Evolutionary conservation across 2,113 vertebrate species (phyloP), one percentile per base, ranked within the genome.

Genomic region (Globicephala melas): DNA sequence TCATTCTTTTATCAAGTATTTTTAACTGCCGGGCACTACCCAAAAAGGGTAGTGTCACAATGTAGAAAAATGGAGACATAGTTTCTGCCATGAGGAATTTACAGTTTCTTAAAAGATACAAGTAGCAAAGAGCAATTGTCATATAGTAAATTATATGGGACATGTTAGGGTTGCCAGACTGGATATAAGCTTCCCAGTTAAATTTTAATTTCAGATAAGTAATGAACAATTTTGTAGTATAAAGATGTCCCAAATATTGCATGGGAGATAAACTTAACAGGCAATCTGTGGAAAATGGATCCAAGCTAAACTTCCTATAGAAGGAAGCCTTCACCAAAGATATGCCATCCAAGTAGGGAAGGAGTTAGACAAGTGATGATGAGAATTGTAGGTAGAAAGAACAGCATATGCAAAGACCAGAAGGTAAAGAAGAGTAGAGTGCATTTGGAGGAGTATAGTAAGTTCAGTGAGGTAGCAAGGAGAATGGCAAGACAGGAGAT

Each of bases 131-230:
- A 41, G 3, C 6, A 65, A 41, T 55, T 86, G 13, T 36, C 11
- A 55, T 68, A 3, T 81, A 15, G 33, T 82, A 94, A 74, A 67
- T 55, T 11, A 73, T 25, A 65, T 68, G 31, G 44, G 1, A 41
- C 33, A 50, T 70, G 2, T 58, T 73, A 33, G 18, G 5, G 13
- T 77, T 47, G 36, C 8, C 23, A 41, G 25, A 3, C 12, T 15
- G 17, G 36, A 82, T 1, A 13, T 3, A 81, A 18, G 5, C 23
- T 89, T 17, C 33, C 1, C 10, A 60, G 14, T 65, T 81, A 74
- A 80, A 89, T 38, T 96, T 85, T 14, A 77, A 92, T 38, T 95
- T 85, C 8, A 33, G 10, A 58, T 62, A 70, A 92, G 38, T 26
- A 93, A 74, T 44, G 36, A 85, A 31, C 25, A 15, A 23, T 41